Evolutionary conservation across 2,113 vertebrate genomes (phyloP).

Genomic region (Acinonyx jubatus): DNA sequence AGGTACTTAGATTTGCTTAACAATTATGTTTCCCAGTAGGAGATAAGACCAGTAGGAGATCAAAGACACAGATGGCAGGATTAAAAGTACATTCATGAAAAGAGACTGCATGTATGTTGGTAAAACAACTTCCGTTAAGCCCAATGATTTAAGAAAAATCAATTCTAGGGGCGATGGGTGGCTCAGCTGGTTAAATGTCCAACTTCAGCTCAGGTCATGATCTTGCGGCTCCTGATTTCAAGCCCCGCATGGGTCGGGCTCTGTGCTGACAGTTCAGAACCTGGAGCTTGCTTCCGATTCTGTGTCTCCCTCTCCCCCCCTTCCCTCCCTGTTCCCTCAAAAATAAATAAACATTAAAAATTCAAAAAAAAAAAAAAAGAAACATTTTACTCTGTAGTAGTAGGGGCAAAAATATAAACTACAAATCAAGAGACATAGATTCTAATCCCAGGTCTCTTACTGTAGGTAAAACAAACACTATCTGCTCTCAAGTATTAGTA

Average conservation of each 20-base stretch:
- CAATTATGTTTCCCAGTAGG: neutral
- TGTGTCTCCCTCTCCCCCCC: no score
- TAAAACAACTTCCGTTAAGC: neutral
- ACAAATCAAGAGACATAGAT: neutral
- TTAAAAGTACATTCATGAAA: neutral
- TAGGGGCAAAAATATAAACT: neutral
- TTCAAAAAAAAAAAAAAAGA: no score
- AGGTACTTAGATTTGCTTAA: neutral
- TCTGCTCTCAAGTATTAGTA: neutral
- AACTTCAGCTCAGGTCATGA: no score
- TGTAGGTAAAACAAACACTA: neutral
- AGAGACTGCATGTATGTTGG: neutral
- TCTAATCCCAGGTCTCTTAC: neutral
- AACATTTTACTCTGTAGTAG: neutral
- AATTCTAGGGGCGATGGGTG: neutral
- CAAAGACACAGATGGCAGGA: neutral
- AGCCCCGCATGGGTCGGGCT: no score
- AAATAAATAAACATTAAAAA: no score
- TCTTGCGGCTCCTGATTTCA: no score
- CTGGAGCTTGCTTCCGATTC: no score
- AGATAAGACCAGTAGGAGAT: neutral
- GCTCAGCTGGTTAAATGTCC: no score
- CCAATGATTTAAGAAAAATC: neutral
- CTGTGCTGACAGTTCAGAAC: no score
- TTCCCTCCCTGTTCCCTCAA: no score